Percentiles rank a stretch among this genome's conserved stretches.
Evolutionary conservation across 92 coral and sea anemone species (phyloP).

Genomic region (Porites lobata): DNA sequence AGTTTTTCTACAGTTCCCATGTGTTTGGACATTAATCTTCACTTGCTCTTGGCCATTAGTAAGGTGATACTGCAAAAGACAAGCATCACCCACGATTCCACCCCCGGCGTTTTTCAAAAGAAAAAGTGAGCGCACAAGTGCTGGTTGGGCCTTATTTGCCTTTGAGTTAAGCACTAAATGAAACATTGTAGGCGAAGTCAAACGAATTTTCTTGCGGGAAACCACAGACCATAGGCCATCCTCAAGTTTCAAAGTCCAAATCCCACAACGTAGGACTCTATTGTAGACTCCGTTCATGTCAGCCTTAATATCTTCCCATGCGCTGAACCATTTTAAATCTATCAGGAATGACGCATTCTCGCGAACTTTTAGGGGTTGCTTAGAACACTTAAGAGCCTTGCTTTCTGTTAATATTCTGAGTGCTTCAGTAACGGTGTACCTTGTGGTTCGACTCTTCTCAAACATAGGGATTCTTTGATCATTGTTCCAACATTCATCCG

Average conservation of each 20-base stretch:
- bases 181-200: conserved; percentile 27
- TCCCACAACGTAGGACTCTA: conserved; percentile 50
- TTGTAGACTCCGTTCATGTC: conserved; percentile 66
- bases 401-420: conserved; percentile 1
- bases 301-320: conserved; percentile 64
- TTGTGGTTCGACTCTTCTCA: no score
- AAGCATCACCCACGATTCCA: conserved; percentile 24
- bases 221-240: neutral
- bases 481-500: conserved; percentile 45
- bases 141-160: conserved; percentile 38
- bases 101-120: conserved; percentile 37
- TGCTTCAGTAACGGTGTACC: conserved; percentile 44
- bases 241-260: conserved; percentile 54
- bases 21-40: conserved; percentile 22
- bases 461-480: conserved; percentile 26
- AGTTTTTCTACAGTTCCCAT: conserved; percentile 51
- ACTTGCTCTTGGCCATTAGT: neutral
- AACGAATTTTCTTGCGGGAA: conserved; percentile 30
- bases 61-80: conserved; percentile 60
- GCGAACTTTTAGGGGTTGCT: conserved; percentile 52
- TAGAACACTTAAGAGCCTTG: conserved; percentile 25
- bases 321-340: conserved; percentile 3
- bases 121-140: conserved; percentile 60
- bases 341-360: conserved; percentile 57
- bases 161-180: conserved; percentile 43